Base-by-base conservation (phyloP, 2,797 vertebrate genomes). In the Antrozous pallidus region DNA sequence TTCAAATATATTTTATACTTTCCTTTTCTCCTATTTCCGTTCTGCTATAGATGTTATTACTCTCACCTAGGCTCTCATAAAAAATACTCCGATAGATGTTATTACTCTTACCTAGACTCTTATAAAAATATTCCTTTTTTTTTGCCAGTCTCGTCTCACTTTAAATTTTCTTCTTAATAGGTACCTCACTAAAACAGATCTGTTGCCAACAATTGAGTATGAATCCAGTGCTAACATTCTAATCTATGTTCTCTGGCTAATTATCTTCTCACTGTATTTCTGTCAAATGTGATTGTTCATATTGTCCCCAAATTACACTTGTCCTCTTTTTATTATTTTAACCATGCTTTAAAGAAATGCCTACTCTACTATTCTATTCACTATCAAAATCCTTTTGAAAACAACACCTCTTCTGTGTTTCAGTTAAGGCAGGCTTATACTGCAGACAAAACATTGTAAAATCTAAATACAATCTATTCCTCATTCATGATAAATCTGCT, bases 121-220 rank as follows among this genome's bases (percentile, higher is more conserved):
- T 40, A 33, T 67, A 54, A 86, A 91, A 54, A 22, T 6, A 49
- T 26, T 63, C 18, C 40, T 0, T 61, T 63, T 83, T 42, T 42
- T 73, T 33, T 56, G 58, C 17, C 6, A 80, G 8, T 33, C 12
- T 77, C 31, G 65, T 61, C 33, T 40, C 33, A n/a, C 69, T 61
- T 95, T 69, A 91, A 74, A 86, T 79, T 17, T 49, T 94, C 61
- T 82, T 71, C 8, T 31, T 85, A 56, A 86, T 78, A 69, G 9
- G 2, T 69, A 54, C 38, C 4, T 79, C 5, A 45, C 3, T 67
- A n/a, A 36, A 47, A 36, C 36, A 73, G 36, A 47, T 74, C 54
- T 92, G 12, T 77, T 80, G 33, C 22, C 67, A 81, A 54, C 8
- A 77, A 73, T 81, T 81, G 42, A 51, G 17, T 31, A 63, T 17